These are phyloP conservation scores for Linyphia triangularis DNA, from an alignment of 2,888 invertebrate species.

Conservation along the genomic window DNA sequence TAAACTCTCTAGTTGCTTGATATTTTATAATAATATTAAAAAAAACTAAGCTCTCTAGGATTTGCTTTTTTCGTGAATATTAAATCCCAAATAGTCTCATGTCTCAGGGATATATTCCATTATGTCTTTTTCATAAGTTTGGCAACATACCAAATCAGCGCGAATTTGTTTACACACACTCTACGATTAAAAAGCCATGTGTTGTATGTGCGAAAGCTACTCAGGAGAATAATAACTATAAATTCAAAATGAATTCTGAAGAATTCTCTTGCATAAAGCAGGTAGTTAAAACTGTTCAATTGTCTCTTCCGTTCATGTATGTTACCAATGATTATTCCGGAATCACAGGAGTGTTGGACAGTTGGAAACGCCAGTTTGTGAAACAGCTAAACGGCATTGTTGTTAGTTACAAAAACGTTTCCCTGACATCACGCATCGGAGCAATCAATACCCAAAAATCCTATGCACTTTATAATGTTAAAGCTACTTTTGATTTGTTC, in stretches of 20 bases:
- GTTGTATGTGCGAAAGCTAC: too few relatives aligned
- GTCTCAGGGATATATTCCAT: too few relatives aligned
- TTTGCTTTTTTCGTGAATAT: too few relatives aligned
- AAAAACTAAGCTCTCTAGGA: too few relatives aligned
- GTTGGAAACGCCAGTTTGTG: slow-evolving; percentile 57
- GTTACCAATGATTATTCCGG: slow-evolving; percentile 14
- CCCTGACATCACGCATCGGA: neutral
- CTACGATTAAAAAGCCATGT: too few relatives aligned
- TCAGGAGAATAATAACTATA: too few relatives aligned
- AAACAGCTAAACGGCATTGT: slow-evolving; percentile 39
- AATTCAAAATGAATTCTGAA: slow-evolving; percentile 9
- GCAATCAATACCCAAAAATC: neutral
- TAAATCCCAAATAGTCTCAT: too few relatives aligned
- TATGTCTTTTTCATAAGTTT: too few relatives aligned
- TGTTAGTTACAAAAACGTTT: slow-evolving; percentile 48
- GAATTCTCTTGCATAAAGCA: slow-evolving; percentile 44
- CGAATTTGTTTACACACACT: too few relatives aligned
- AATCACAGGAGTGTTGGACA: slow-evolving; percentile 44
- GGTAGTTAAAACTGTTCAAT: slow-evolving; percentile 24
- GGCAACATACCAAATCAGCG: too few relatives aligned
- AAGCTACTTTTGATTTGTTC: slow-evolving; percentile 54
- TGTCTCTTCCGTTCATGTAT: slow-evolving; percentile 26
- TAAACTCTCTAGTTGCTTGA: too few relatives aligned
- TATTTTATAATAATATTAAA: too few relatives aligned
- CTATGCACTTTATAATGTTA: slow-evolving; percentile 8